Conservation (phyloP, 35 echinoderm and acorn worm species). For the Apostichopus parvimensis region DNA sequence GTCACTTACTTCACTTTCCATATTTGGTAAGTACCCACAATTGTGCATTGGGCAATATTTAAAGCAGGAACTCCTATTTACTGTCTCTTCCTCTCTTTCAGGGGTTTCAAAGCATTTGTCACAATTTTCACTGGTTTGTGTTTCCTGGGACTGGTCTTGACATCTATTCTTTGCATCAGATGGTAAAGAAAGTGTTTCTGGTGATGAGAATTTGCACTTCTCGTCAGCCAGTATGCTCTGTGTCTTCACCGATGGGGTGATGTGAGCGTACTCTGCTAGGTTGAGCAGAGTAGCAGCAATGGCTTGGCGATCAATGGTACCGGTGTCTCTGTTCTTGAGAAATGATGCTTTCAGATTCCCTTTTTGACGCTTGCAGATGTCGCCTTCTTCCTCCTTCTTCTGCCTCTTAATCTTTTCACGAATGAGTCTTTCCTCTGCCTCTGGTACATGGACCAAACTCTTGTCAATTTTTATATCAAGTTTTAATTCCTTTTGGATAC, state of each 20-base stretch:
- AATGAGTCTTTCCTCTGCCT: neutral
- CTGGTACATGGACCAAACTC: neutral
- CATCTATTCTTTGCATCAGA: neutral
- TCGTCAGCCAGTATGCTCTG: neutral
- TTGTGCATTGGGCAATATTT: neutral
- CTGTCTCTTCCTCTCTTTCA: neutral
- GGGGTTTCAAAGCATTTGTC: neutral
- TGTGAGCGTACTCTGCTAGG: neutral
- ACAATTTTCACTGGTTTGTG: neutral
- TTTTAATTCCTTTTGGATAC: slow-evolving; percentile 26
- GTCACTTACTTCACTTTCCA: neutral
- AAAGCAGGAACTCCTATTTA: neutral
- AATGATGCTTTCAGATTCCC: neutral
- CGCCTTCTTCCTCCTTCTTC: neutral
- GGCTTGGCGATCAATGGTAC: neutral
- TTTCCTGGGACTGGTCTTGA: neutral
- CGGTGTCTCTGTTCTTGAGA: neutral
- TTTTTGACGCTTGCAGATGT: neutral
- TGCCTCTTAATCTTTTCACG: neutral
- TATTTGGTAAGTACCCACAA: neutral
- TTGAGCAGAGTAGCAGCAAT: slow-evolving; percentile 32
- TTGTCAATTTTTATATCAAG: slow-evolving; percentile 42
- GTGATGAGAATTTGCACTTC: neutral
- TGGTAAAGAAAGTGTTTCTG: neutral
- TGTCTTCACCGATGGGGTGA: neutral